A percentile compares a stretch with the other conserved stretches of the same genome.
These are phyloP conservation scores for Cryptoblepharus egeriae DNA, from an alignment of 2,797 vertebrate species.

Conservation along the genomic window DNA sequence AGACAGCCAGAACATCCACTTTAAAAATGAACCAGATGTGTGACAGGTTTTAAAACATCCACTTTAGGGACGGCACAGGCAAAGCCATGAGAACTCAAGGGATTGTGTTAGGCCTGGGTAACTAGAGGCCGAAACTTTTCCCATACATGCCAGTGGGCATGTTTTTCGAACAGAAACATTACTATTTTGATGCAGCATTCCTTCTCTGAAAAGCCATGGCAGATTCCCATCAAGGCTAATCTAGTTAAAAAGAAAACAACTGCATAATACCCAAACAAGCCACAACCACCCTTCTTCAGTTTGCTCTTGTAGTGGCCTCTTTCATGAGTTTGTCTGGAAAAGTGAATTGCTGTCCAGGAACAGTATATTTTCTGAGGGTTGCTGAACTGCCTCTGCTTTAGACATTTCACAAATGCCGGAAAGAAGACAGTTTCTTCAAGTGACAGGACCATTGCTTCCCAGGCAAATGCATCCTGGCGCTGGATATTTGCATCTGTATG, in stretches of 20 bases:
- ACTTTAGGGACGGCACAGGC: background rate
- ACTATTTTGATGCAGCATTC: background rate
- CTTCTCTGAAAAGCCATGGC: background rate
- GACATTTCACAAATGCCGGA: no score
- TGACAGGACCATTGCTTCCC: no score
- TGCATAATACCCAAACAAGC: background rate
- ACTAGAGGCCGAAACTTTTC: background rate
- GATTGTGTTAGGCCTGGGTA: slow-evolving; percentile 6
- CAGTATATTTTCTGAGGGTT: background rate
- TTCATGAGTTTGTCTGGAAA: background rate
- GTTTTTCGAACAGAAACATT: slow-evolving; percentile 2
- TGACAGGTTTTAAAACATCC: background rate
- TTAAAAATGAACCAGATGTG: slow-evolving; percentile 16
- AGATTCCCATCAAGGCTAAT: background rate
- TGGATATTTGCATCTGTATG: no score
- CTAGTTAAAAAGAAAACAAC: no score
- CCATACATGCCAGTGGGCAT: background rate
- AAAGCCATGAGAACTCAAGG: background rate
- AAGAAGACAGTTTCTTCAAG: no score
- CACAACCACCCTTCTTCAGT: background rate
- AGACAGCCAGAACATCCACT: background rate
- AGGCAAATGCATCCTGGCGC: no score
- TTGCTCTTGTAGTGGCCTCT: background rate
- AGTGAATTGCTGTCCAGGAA: background rate
- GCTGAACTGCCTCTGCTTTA: background rate